Conservation (phyloP, 2,888 invertebrate genomes). For the Lasioglossum calceatum region DNA sequence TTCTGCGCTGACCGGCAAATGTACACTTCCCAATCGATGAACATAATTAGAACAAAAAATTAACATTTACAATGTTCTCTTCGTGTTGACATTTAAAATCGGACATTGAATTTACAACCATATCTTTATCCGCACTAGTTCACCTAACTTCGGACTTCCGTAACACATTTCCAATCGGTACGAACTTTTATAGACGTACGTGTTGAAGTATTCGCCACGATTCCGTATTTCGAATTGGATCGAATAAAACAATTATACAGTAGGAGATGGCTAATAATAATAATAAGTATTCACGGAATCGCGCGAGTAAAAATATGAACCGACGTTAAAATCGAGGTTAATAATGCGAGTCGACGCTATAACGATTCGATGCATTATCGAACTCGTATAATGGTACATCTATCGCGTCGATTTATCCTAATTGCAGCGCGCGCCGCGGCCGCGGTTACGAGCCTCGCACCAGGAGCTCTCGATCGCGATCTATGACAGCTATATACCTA, state of each 20-base stretch:
- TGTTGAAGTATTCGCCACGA: background rate
- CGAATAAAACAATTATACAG: background rate
- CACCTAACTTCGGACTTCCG: background rate
- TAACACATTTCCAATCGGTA: background rate
- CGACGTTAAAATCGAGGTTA: background rate
- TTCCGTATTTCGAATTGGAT: background rate
- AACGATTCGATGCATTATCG: conserved; percentile 21
- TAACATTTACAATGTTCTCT: no score
- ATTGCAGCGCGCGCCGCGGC: conserved; percentile 32
- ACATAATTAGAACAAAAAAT: no score
- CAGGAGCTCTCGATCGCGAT: conserved; percentile 52
- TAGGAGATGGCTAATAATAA: background rate
- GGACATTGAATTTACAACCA: background rate
- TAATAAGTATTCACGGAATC: background rate
- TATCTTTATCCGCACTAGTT: background rate
- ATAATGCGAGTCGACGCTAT: background rate
- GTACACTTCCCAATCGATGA: no score
- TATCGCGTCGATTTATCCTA: conserved; percentile 47
- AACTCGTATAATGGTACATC: conserved; percentile 9
- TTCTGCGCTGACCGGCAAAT: background rate
- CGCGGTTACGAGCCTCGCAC: conserved; percentile 18
- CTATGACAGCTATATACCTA: conserved; percentile 48
- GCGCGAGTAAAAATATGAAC: background rate
- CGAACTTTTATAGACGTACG: background rate
- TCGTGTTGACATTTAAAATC: background rate